These are phyloP conservation scores for Metallyticus violacea DNA, from an alignment of 2,888 invertebrate genomes.

Conservation along the genomic window DNA sequence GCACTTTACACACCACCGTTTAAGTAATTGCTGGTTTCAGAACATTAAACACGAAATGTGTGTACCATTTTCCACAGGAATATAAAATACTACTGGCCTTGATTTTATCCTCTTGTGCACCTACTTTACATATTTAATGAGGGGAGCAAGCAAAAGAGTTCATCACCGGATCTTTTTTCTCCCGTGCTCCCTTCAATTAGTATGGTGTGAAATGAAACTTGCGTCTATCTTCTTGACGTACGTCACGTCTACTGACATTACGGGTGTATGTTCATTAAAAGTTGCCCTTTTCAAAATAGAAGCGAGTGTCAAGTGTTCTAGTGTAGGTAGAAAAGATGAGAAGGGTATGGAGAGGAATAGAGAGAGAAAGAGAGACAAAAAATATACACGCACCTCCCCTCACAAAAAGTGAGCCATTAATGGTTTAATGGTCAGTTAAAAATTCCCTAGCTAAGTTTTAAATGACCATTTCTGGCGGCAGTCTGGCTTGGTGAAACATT, in stretches of 20 bases:
- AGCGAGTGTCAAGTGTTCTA: not conserved
- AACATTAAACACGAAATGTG: not conserved
- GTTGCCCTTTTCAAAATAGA: not conserved
- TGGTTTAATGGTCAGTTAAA: constrained; percentile 22
- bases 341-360: not conserved
- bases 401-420: constrained; percentile 14
- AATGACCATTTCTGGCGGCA: not conserved
- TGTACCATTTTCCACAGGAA: not conserved
- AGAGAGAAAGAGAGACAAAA: not conserved
- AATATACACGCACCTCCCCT: not conserved
- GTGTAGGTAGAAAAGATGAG: not conserved
- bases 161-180: not conserved
- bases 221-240: not conserved
- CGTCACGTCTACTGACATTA: not conserved
- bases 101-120: not conserved
- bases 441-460: constrained; percentile 16
- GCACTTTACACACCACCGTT: not conserved
- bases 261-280: not conserved
- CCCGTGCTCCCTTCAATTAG: not conserved
- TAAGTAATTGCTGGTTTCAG: not conserved
- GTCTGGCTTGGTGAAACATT: not conserved
- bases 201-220: not conserved
- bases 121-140: not conserved
- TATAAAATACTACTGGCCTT: not conserved
- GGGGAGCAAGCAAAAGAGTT: not conserved